Evolutionary conservation across 2,797 vertebrate genomes (phyloP).

Genomic region (Cynodonichthys magdalenae): DNA sequence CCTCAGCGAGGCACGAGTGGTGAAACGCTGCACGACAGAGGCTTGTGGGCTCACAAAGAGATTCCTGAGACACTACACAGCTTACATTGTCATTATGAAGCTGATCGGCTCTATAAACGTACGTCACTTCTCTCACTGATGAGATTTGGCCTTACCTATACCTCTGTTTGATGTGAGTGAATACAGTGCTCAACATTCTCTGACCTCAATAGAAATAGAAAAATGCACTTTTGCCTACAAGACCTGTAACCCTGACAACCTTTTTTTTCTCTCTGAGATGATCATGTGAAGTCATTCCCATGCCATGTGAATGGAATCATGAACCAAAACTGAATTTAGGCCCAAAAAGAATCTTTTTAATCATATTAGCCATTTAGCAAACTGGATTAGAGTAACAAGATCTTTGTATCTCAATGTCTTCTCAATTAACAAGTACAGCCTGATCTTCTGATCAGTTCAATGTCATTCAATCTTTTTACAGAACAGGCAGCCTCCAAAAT

Average conservation of each 20-base stretch:
- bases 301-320: constrained; percentile 76
- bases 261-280: constrained; percentile 57
- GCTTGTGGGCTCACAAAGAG: constrained; percentile 54
- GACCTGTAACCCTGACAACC: constrained; percentile 70
- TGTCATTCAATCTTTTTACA: constrained; percentile 38
- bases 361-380: constrained; percentile 76
- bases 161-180: constrained; percentile 35
- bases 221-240: constrained; percentile 51
- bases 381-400: constrained; percentile 74
- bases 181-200: constrained; percentile 39
- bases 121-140: constrained; percentile 24
- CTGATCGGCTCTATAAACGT: constrained; percentile 18
- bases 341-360: constrained; percentile 69
- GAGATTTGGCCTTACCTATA: constrained; percentile 12
- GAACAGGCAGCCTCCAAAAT: constrained; percentile 32
- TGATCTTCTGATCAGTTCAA: constrained; percentile 65
- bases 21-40: constrained; percentile 72
- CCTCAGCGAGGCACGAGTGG: constrained; percentile 71
- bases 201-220: constrained; percentile 39
- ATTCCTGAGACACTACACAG: constrained; percentile 47
- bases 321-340: constrained; percentile 71
- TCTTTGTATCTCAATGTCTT: constrained; percentile 62
- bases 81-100: constrained; percentile 49
- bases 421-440: constrained; percentile 65
- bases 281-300: constrained; percentile 78